Base-by-base conservation (phyloP, 2,113 vertebrate species). In the Todiramphus chloris region DNA sequence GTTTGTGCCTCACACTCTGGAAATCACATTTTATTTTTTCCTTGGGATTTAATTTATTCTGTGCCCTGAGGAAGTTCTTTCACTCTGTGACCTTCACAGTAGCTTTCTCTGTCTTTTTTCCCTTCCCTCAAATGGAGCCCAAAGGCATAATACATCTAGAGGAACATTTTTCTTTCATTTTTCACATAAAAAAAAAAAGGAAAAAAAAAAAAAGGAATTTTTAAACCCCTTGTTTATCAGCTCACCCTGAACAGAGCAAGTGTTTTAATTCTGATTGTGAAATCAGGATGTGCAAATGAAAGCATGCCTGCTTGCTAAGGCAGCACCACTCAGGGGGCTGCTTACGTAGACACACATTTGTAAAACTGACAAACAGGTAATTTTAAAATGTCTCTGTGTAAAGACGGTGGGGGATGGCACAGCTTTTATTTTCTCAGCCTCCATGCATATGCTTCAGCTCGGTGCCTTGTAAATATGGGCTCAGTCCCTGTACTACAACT, bases 31-130 rank as follows among this genome's bases (percentile, higher is more conserved):
- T 99, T 99, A 98, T 98, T 98, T 98, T 97, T 98, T 98, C 98
- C 98, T 98, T 97, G 98, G 98, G 98, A 99, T 99, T 99, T 99
- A 99, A 99, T 99, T 99, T 99, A 99, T 99, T 99, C 99, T 98
- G 98, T 99, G 99, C 99, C 99, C 99, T 44, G 98, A 99, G 99
- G 99, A 99, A 99, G 99, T 99, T 99, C 98, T 99, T 98, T 99
- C 98, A 99, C 99, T 99, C 98, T 95, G 97, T 99, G 99, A 99
- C 99, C 99, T 99, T 99, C 99, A 99, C 98, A 99, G 98, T 98
- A 97, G 98, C 97, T 98, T 98, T 98, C 98, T 98, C 97, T 98
- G 98, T 98, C 98, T 98, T 97, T 97, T 97, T 96, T 84, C 51
- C 80, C 95, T 96, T 94, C 95, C 91, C 89, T 98, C 97, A 98